A percentile compares a stretch with the other conserved stretches of the same genome.
phyloP scores from a whole-genome alignment of 2,888 invertebrate species.

The Pogonocherus hispidulus region DNA sequence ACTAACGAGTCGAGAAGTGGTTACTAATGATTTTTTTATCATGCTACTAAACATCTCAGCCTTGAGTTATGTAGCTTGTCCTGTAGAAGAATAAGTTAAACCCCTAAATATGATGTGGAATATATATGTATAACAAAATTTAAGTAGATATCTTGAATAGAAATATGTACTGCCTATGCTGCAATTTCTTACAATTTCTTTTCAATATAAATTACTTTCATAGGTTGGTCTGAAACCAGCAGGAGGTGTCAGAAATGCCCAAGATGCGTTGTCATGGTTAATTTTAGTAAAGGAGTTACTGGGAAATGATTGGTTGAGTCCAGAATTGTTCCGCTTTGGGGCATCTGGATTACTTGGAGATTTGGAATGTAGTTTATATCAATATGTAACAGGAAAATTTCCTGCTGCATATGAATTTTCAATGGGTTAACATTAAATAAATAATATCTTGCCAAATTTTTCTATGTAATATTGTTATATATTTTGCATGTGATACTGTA shows the following conservation, averaged over 20 bases:
- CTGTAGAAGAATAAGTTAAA: too few relatives aligned
- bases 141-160: too few relatives aligned
- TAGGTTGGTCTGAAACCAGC: slow-evolving; percentile 98
- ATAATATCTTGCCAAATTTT: background rate
- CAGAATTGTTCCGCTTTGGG: slow-evolving; percentile 90
- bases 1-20: too few relatives aligned
- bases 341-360: slow-evolving; percentile 92
- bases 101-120: too few relatives aligned
- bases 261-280: slow-evolving; percentile 91
- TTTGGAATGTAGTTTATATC: slow-evolving; percentile 74
- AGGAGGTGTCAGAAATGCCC: slow-evolving; percentile 90
- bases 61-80: too few relatives aligned
- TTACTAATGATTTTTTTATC: too few relatives aligned
- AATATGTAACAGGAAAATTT: slow-evolving; percentile 64
- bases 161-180: too few relatives aligned
- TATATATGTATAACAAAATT: too few relatives aligned
- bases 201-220: too few relatives aligned
- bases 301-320: slow-evolving; percentile 88
- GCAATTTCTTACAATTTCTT: too few relatives aligned
- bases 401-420: slow-evolving; percentile 62
- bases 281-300: slow-evolving; percentile 86
- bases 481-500: background rate
- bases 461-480: background rate
- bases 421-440: slow-evolving; percentile 54
- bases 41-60: too few relatives aligned